These are phyloP conservation scores for Ochropleura plecta DNA, from an alignment of 2,888 invertebrate genomes.

Conservation along the genomic window DNA sequence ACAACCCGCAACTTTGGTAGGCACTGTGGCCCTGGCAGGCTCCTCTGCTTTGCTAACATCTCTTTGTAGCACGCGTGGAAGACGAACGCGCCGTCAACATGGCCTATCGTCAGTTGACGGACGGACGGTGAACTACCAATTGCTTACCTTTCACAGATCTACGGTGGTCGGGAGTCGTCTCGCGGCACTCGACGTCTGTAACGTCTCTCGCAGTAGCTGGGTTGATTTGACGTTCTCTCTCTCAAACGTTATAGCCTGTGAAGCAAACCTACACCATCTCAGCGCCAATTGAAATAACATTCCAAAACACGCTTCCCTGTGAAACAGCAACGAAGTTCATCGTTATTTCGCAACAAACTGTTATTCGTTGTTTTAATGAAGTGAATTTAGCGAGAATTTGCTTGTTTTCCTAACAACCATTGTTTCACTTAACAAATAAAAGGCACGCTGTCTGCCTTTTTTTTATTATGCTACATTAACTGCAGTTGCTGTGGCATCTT, in stretches of 20 bases:
- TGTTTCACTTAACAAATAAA: constrained; percentile 57
- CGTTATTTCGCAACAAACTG: constrained; percentile 61
- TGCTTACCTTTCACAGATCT: too few relatives aligned
- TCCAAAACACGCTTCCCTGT: constrained; percentile 42
- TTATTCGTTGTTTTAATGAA: constrained; percentile 66
- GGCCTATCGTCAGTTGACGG: too few relatives aligned
- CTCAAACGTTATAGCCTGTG: neutral
- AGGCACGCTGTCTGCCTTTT: constrained; percentile 16
- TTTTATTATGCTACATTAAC: constrained; percentile 50
- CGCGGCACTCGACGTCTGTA: too few relatives aligned
- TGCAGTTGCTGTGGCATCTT: constrained; percentile 35
- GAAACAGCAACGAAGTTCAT: constrained; percentile 65
- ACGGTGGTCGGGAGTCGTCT: too few relatives aligned
- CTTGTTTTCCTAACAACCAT: constrained; percentile 49
- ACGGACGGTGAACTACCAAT: too few relatives aligned
- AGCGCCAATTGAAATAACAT: constrained; percentile 4
- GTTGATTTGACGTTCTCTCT: too few relatives aligned
- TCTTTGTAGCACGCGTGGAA: too few relatives aligned
- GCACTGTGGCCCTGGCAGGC: too few relatives aligned
- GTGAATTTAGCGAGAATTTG: constrained; percentile 63
- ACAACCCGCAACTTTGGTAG: too few relatives aligned
- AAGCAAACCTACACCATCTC: constrained; percentile 1
- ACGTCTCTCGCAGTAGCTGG: too few relatives aligned
- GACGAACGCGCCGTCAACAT: too few relatives aligned
- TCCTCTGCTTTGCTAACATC: too few relatives aligned